Percentiles rank a stretch among this genome's conserved stretches.
These are phyloP conservation scores for Coccyzus lansbergi DNA, from an alignment of 2,797 vertebrate species.

Conservation along the genomic window DNA sequence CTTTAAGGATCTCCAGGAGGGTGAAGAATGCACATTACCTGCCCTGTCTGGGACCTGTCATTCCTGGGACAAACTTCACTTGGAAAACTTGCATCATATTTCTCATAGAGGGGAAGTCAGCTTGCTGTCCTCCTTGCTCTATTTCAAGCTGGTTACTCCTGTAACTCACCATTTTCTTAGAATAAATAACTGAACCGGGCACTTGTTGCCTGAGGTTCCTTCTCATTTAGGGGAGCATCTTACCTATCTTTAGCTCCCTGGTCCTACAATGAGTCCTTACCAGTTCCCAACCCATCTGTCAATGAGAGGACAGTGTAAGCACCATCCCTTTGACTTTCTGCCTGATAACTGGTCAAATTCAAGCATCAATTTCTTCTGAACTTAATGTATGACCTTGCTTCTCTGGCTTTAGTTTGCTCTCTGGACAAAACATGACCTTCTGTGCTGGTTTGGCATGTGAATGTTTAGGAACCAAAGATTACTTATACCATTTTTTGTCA, in stretches of 20 bases:
- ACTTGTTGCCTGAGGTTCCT: background rate
- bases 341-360: background rate
- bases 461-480: background rate
- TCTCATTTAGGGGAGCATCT: background rate
- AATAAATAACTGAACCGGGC: background rate
- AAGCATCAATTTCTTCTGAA: background rate
- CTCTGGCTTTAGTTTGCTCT: background rate
- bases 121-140: background rate
- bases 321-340: background rate
- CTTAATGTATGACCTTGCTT: background rate
- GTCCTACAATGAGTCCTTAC: background rate
- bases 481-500: background rate
- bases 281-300: background rate
- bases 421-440: background rate
- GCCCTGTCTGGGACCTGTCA: background rate
- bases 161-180: background rate
- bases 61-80: background rate
- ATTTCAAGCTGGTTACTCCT: background rate
- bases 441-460: background rate
- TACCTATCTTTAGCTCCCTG: background rate
- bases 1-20: background rate
- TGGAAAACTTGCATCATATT: background rate
- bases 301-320: background rate
- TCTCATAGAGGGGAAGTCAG: background rate
- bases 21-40: background rate